These are phyloP conservation scores for Neoascia interrupta DNA, from an alignment of 2,888 invertebrate species.

Conservation along the genomic window DNA sequence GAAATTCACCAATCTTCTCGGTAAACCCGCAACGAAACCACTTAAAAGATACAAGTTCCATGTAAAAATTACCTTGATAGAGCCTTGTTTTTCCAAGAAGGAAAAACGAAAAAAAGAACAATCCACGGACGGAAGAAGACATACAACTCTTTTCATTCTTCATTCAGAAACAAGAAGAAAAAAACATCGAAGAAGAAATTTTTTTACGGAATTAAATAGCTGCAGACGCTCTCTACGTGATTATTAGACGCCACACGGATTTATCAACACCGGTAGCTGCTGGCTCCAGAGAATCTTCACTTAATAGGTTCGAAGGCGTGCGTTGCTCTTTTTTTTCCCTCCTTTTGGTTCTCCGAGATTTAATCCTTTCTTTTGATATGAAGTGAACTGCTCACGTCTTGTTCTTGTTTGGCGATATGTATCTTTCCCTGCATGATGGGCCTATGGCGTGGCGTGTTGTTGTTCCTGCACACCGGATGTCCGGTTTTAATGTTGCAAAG, in stretches of 20 bases:
- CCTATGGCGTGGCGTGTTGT: slow-evolving; percentile 6
- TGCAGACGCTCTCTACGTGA: slow-evolving; percentile 57
- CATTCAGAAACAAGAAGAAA: slow-evolving; percentile 10
- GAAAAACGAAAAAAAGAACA: slow-evolving; percentile 34
- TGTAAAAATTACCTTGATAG: slow-evolving; percentile 31
- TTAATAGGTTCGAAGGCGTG: slow-evolving; percentile 54
- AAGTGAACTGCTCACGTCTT: slow-evolving; percentile 45
- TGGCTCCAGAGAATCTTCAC: slow-evolving; percentile 31
- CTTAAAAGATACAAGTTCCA: slow-evolving; percentile 5
- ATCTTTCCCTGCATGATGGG: slow-evolving; percentile 1
- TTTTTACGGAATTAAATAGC: slow-evolving; percentile 55
- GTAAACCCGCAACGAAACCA: slow-evolving; percentile 11
- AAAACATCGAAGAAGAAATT: too few species aligned
- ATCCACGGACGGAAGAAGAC: slow-evolving; percentile 10
- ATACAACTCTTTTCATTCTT: too few species aligned
- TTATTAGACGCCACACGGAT: slow-evolving; percentile 66
- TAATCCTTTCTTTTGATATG: slow-evolving; percentile 58
- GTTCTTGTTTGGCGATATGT: too few species aligned
- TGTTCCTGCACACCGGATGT: slow-evolving; percentile 62
- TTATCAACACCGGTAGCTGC: slow-evolving; percentile 64
- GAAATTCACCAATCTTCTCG: slow-evolving; percentile 8
- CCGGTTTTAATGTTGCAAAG: slow-evolving; percentile 54
- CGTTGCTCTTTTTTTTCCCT: slow-evolving; percentile 5
- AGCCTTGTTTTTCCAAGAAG: slow-evolving; percentile 36
- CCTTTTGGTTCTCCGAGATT: slow-evolving; percentile 8